phyloP scores from a whole-genome alignment of 2,888 invertebrate genomes.

The Gonocerus acuteangulatus region DNA sequence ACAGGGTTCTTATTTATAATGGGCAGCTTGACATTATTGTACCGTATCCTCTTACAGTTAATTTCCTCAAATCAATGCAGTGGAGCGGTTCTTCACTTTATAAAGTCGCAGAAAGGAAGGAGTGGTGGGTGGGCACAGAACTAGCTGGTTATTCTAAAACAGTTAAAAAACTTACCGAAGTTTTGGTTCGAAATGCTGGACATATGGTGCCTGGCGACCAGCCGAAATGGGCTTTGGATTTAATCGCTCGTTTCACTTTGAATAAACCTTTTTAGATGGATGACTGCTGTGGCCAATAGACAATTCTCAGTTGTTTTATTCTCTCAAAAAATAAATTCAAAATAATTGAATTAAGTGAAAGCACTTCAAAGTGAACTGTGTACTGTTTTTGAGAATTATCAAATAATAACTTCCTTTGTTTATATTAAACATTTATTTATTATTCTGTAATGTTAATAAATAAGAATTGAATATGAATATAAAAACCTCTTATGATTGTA shows the following conservation, averaged over 20 bases:
- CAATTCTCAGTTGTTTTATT: too few species aligned
- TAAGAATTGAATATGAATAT: too few species aligned
- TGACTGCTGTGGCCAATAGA: too few species aligned
- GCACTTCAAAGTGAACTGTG: too few species aligned
- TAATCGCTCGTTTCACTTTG: conserved; percentile 56
- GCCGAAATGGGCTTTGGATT: conserved; percentile 65
- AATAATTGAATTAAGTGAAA: too few species aligned
- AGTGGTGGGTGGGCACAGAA: conserved; percentile 54
- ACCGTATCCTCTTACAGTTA: conserved; percentile 75
- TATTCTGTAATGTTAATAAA: too few species aligned
- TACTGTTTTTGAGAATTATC: too few species aligned
- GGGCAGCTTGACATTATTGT: conserved; percentile 92
- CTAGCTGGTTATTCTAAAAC: conserved; percentile 70
- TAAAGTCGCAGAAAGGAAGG: conserved; percentile 54
- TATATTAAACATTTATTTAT: too few species aligned
- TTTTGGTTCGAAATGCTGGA: conserved; percentile 69
- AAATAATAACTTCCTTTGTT: too few species aligned
- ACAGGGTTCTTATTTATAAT: conserved; percentile 72
- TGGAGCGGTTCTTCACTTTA: conserved; percentile 62
- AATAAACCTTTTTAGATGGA: conserved; percentile 33
- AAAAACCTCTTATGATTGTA: too few species aligned
- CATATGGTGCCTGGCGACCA: conserved; percentile 77
- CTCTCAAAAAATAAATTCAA: too few species aligned
- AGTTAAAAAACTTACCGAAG: conserved; percentile 58
- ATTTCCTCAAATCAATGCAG: conserved; percentile 63